Conservation (phyloP, 2,888 invertebrate species). For the Fissipunctia ypsillon region DNA sequence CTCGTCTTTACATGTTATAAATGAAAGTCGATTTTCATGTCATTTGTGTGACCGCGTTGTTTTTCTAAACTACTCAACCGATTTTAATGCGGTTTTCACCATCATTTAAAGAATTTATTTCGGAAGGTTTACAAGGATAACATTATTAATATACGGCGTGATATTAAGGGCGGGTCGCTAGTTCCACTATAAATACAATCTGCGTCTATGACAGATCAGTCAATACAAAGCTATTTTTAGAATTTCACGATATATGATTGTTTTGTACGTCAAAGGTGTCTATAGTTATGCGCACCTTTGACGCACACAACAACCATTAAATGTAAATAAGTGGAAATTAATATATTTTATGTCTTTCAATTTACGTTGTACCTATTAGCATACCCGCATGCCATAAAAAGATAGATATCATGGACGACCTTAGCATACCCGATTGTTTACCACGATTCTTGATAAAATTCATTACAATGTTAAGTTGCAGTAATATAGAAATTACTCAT, state of each 20-base stretch:
- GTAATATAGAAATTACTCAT: background rate
- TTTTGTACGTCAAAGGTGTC: no score
- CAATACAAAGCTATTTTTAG: background rate
- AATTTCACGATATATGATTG: background rate
- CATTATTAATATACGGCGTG: no score
- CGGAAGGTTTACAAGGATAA: no score
- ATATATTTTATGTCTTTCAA: constrained; percentile 30
- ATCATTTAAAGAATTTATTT: background rate
- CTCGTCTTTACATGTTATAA: background rate
- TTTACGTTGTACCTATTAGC: constrained; percentile 25
- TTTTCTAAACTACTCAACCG: background rate
- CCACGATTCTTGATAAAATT: constrained; percentile 4
- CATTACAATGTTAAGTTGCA: background rate
- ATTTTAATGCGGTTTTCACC: background rate
- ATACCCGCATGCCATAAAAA: constrained; percentile 42
- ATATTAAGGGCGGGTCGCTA: background rate
- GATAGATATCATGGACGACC: constrained; percentile 17
- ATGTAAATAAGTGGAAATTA: constrained; percentile 46
- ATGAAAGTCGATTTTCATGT: background rate
- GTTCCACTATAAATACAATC: background rate
- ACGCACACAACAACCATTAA: constrained; percentile 35
- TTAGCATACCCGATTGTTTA: constrained; percentile 27
- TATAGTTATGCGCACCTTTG: background rate
- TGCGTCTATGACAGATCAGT: background rate
- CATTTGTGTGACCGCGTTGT: background rate